Percentiles rank a stretch among this genome's conserved stretches.
These are phyloP conservation scores for Grus americana DNA, from an alignment of 2,113 vertebrate species.

Conservation along the genomic window DNA sequence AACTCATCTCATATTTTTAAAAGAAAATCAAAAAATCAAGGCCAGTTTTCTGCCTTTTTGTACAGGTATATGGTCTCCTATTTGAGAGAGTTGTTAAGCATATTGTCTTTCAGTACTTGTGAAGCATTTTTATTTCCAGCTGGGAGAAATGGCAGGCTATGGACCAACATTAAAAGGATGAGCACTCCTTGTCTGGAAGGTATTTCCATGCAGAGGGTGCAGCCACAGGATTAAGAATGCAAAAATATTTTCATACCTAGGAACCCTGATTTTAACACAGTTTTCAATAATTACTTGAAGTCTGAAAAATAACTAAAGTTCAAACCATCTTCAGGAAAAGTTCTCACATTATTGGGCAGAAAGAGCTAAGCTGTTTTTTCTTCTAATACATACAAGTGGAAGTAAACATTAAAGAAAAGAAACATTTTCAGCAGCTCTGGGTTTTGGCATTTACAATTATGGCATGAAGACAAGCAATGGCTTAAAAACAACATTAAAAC, in stretches of 20 bases:
- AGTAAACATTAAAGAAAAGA: background rate
- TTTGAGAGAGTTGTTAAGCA: background rate
- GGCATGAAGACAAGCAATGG: background rate
- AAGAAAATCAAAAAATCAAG: background rate
- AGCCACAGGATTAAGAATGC: background rate
- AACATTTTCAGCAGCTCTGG: background rate
- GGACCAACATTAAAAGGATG: background rate
- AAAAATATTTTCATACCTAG: background rate
- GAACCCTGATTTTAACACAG: background rate
- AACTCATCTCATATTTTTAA: background rate
- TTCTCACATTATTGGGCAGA: background rate
- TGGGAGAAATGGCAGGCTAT: slow-evolving; percentile 7
- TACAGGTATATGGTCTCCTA: background rate
- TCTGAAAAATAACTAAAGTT: background rate
- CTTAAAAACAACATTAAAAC: background rate
- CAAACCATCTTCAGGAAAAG: background rate
- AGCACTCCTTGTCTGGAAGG: background rate
- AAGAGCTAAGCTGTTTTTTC: background rate
- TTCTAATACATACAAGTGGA: background rate
- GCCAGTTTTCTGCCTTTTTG: background rate
- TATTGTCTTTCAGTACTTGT: background rate
- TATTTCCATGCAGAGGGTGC: background rate
- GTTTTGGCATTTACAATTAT: background rate
- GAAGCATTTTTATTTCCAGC: slow-evolving; percentile 19
- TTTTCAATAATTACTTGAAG: background rate